Conservation (phyloP, 2,797 vertebrate genomes). For the Notamacropus eugenii region DNA sequence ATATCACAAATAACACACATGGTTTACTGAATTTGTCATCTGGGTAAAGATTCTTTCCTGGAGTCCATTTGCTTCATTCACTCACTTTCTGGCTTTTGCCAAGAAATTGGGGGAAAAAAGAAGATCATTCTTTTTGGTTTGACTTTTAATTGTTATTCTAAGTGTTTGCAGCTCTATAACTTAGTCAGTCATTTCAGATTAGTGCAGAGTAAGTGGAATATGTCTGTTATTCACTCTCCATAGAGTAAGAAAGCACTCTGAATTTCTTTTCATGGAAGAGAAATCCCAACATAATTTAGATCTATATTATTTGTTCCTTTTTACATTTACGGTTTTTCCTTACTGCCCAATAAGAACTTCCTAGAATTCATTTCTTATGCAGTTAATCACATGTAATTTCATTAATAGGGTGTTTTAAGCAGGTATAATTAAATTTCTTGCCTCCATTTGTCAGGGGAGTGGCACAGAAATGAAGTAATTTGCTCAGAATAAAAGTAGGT, state of each 20-base stretch:
- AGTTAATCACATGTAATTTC: slow-evolving; percentile 72
- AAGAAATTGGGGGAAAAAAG: slow-evolving; percentile 21
- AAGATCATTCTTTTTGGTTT: slow-evolving; percentile 41
- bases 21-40: slow-evolving; percentile 45
- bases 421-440: slow-evolving; percentile 74
- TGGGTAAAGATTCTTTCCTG: slow-evolving; percentile 61
- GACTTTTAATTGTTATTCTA: slow-evolving; percentile 60
- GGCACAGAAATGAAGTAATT: slow-evolving; percentile 60
- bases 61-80: slow-evolving; percentile 46
- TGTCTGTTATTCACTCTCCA: slow-evolving; percentile 24
- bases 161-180: slow-evolving; percentile 56
- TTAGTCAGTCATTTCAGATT: slow-evolving; percentile 41
- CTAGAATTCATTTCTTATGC: slow-evolving; percentile 74
- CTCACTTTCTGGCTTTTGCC: slow-evolving; percentile 26
- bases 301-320: slow-evolving; percentile 50
- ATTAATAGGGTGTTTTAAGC: slow-evolving; percentile 72
- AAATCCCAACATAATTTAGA: slow-evolving; percentile 47
- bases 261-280: slow-evolving; percentile 54
- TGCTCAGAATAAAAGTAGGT: slow-evolving; percentile 66
- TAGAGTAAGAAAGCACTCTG: slow-evolving; percentile 26
- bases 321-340: slow-evolving; percentile 50
- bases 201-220: slow-evolving; percentile 45
- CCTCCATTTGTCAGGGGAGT: slow-evolving; percentile 63
- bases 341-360: slow-evolving; percentile 65
- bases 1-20: slow-evolving; percentile 48